Percentiles rank a stretch among this genome's conserved stretches.
These are phyloP conservation scores for Bemisia tabaci DNA, from an alignment of 1,140 invertebrate genomes.

Conservation along the genomic window DNA sequence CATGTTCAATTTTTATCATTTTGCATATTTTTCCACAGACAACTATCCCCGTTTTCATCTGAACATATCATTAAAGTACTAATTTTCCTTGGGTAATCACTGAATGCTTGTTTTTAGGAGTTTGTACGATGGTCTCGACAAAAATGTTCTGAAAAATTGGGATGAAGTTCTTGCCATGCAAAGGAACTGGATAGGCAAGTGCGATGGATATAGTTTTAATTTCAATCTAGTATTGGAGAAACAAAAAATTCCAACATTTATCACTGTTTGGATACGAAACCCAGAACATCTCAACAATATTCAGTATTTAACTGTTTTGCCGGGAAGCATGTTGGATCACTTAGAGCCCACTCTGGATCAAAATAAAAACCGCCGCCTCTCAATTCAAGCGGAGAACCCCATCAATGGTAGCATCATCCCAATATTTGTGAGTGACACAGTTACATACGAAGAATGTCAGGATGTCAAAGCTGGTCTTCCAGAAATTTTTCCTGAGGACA, in stretches of 20 bases:
- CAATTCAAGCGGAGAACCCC: slow-evolving; percentile 47
- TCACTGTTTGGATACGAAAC: slow-evolving; percentile 59
- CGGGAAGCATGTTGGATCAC: slow-evolving; percentile 18
- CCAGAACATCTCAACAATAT: slow-evolving; percentile 60
- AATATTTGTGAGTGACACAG: slow-evolving; percentile 49
- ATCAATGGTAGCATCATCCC: slow-evolving; percentile 53
- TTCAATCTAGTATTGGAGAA: slow-evolving; percentile 37
- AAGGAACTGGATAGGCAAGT: slow-evolving; percentile 90
- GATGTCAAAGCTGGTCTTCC: slow-evolving; percentile 56
- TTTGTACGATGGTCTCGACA: slow-evolving; percentile 54
- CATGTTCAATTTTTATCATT: too few species aligned
- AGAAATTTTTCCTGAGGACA: slow-evolving; percentile 37
- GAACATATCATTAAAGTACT: too few species aligned
- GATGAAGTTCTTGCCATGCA: slow-evolving; percentile 80
- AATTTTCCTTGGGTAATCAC: too few species aligned
- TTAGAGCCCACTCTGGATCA: not conserved
- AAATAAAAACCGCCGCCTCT: not conserved
- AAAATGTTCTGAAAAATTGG: slow-evolving; percentile 55
- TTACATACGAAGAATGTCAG: slow-evolving; percentile 35
- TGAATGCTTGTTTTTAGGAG: too few species aligned
- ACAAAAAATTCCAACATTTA: slow-evolving; percentile 23
- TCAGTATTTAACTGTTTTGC: slow-evolving; percentile 34
- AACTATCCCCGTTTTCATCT: too few species aligned
- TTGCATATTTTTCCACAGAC: too few species aligned
- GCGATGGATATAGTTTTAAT: slow-evolving; percentile 62